Evolutionary conservation across 2,797 vertebrate genomes (phyloP).

Genomic region (Neosilurus hyrtlii): DNA sequence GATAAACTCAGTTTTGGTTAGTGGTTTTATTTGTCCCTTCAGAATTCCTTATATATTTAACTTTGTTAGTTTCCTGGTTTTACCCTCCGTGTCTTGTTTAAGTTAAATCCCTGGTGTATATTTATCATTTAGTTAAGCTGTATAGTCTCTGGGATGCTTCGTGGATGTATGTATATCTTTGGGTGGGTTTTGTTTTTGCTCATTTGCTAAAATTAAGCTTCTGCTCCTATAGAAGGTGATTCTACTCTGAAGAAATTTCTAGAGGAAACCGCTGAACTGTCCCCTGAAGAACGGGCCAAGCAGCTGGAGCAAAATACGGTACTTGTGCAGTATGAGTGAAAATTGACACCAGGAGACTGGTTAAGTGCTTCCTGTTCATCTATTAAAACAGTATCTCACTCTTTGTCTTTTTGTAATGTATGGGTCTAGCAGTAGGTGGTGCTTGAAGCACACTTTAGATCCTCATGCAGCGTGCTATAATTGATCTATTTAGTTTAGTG

Average conservation of each 20-base stretch:
- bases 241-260: conserved; percentile 91
- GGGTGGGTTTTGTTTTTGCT: too few species aligned
- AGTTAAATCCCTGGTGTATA: neutral
- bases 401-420: neutral
- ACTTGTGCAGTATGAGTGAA: conserved; percentile 11
- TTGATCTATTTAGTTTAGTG: neutral
- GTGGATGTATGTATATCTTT: too few species aligned
- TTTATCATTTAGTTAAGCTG: neutral
- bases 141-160: neutral
- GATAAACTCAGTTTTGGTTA: conserved; percentile 85
- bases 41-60: neutral
- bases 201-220: too few species aligned
- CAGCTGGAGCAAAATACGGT: conserved; percentile 89
- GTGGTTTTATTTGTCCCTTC: conserved; percentile 54
- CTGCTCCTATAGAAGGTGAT: conserved; percentile 60
- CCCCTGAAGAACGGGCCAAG: conserved; percentile 87
- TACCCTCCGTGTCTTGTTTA: too few species aligned
- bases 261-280: conserved; percentile 81
- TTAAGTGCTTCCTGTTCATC: neutral
- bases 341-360: neutral
- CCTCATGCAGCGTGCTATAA: neutral
- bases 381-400: neutral
- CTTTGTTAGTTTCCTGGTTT: neutral
- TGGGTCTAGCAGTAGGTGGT: conserved; percentile 18
- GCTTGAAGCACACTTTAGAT: neutral